Evolutionary conservation across 2,113 vertebrate species (phyloP).

Genomic region (Eclectus roratus): DNA sequence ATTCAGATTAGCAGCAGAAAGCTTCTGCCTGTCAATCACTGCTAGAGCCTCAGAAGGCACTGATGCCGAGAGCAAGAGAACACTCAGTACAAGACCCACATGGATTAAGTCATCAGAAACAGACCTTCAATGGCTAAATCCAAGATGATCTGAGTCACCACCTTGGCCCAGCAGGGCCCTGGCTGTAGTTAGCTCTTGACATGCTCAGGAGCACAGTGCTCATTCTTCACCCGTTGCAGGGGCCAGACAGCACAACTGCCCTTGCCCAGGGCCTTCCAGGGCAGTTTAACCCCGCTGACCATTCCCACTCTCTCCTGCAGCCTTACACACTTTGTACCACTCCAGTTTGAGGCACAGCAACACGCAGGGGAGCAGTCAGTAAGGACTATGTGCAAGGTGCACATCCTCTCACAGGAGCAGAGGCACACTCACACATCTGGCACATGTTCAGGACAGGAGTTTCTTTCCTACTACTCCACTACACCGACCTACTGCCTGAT

Average conservation of each 20-base stretch:
- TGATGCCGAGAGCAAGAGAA: background rate
- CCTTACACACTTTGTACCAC: rapidly evolving
- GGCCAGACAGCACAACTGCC: background rate
- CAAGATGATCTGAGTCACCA: background rate
- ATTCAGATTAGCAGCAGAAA: background rate
- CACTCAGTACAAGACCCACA: rapidly evolving
- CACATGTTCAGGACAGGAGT: background rate
- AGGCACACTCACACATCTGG: background rate
- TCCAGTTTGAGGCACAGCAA: rapidly evolving
- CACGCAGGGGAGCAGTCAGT: background rate
- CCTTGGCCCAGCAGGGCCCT: background rate
- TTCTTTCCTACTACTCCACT: background rate
- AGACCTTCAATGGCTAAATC: background rate
- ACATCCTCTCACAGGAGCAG: background rate
- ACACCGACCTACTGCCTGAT: background rate
- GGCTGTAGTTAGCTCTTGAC: background rate
- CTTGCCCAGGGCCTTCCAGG: background rate
- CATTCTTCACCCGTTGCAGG: background rate
- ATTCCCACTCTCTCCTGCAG: too few relatives aligned
- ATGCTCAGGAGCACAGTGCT: background rate
- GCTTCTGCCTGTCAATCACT: background rate
- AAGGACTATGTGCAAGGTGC: rapidly evolving
- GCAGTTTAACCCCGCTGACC: rapidly evolving
- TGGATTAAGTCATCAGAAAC: background rate
- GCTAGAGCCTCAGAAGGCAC: background rate